Conservation (phyloP, 2,113 vertebrate species). For the Ophiodon elongatus region DNA sequence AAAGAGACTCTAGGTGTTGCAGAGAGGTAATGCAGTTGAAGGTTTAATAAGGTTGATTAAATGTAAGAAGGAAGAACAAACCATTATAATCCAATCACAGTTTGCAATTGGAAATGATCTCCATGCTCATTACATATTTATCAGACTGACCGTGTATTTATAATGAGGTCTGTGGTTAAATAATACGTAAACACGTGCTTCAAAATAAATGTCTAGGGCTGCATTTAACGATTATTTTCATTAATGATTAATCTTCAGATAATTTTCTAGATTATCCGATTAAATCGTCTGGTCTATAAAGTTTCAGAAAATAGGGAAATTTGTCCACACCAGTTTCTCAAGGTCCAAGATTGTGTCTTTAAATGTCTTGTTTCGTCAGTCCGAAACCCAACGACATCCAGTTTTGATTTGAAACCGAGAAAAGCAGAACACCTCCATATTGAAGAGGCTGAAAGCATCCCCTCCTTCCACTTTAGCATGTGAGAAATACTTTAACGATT, state of each 20-base stretch:
- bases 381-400: background rate
- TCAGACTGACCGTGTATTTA: background rate
- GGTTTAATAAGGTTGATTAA: slow-evolving; percentile 32
- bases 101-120: background rate
- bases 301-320: background rate
- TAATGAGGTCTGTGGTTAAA: background rate
- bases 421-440: background rate
- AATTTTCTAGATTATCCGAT: too few species aligned
- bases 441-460: too few species aligned
- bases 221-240: background rate
- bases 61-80: background rate
- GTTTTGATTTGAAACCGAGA: background rate
- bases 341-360: background rate
- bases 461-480: background rate
- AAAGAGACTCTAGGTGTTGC: slow-evolving; percentile 11
- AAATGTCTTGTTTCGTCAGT: background rate
- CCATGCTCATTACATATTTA: background rate
- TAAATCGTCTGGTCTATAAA: too few species aligned
- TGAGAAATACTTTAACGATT: background rate
- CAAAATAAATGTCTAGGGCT: background rate
- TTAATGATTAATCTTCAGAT: too few species aligned
- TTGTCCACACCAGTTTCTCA: background rate
- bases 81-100: background rate
- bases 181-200: background rate
- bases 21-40: background rate